phyloP scores from a whole-genome alignment of 23 tunicate species.

The Styela clava region DNA sequence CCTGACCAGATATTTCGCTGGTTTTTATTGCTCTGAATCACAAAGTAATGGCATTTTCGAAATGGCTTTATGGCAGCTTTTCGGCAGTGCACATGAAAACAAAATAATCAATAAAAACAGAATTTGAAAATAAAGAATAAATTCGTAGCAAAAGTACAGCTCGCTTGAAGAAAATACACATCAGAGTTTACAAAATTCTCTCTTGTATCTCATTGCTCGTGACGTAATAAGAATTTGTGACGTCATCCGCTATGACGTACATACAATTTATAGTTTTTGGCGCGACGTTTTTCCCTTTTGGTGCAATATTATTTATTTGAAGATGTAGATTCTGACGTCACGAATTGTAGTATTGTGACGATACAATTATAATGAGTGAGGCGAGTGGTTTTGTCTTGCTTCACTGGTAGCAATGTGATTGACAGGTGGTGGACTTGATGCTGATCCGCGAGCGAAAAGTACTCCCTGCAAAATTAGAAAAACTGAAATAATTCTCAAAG shows the following conservation, averaged over 20 bases:
- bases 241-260: not conserved
- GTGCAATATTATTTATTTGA: not conserved
- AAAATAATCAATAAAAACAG: not conserved
- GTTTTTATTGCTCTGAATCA: not conserved
- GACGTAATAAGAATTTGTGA: not conserved
- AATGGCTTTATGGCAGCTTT: not conserved
- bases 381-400: conserved; percentile 6
- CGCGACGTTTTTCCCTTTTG: not conserved
- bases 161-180: conserved; percentile 16
- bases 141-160: conserved; percentile 13
- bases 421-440: conserved; percentile 2
- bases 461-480: conserved; percentile 15
- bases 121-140: not conserved
- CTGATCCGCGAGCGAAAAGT: conserved; percentile 23
- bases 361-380: conserved; percentile 16
- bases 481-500: too few relatives aligned
- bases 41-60: not conserved
- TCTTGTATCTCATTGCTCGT: not conserved
- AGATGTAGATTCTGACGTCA: conserved; percentile 9
- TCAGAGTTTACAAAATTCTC: not conserved
- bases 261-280: not conserved
- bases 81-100: not conserved
- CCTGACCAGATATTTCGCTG: not conserved
- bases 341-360: not conserved
- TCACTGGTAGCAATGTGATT: not conserved